These are phyloP conservation scores for Psococerastis gibbosa DNA, from an alignment of 2,888 invertebrate genomes.

Conservation along the genomic window DNA sequence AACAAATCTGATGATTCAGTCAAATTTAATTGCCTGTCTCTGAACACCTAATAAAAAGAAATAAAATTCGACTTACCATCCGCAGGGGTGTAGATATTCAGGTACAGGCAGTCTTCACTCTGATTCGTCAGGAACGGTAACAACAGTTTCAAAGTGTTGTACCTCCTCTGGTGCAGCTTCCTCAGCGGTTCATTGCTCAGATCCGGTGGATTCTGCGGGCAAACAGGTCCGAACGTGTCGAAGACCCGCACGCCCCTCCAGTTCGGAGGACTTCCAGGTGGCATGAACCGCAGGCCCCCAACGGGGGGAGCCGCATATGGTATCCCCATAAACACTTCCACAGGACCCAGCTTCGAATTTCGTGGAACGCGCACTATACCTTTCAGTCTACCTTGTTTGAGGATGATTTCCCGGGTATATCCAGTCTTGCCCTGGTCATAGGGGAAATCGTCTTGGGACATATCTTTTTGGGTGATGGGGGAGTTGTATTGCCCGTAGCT, in stretches of 20 bases:
- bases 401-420: not conserved
- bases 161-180: constrained; percentile 18
- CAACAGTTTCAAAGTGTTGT: constrained; percentile 26
- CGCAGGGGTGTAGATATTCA: constrained; percentile 38
- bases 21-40: too few species aligned
- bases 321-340: constrained; percentile 30
- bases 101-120: constrained; percentile 38
- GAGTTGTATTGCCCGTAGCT: constrained; percentile 9
- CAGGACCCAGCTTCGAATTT: constrained; percentile 15
- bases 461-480: constrained; percentile 10
- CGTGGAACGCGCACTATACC: constrained; percentile 13
- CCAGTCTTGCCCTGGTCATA: not conserved
- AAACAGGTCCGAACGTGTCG: constrained; percentile 67
- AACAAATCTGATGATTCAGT: too few species aligned
- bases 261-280: constrained; percentile 63
- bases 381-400: constrained; percentile 14
- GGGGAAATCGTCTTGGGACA: constrained; percentile 7
- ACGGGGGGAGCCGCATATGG: constrained; percentile 68
- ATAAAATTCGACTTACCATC: constrained; percentile 28
- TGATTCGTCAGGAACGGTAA: constrained; percentile 29
- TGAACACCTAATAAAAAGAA: too few species aligned
- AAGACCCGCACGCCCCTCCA: constrained; percentile 36
- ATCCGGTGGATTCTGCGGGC: constrained; percentile 76
- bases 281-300: constrained; percentile 60
- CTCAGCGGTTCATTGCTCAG: constrained; percentile 51